phyloP scores from a whole-genome alignment of 1,140 invertebrate genomes.

The Venustaconcha ellipsiformis region DNA sequence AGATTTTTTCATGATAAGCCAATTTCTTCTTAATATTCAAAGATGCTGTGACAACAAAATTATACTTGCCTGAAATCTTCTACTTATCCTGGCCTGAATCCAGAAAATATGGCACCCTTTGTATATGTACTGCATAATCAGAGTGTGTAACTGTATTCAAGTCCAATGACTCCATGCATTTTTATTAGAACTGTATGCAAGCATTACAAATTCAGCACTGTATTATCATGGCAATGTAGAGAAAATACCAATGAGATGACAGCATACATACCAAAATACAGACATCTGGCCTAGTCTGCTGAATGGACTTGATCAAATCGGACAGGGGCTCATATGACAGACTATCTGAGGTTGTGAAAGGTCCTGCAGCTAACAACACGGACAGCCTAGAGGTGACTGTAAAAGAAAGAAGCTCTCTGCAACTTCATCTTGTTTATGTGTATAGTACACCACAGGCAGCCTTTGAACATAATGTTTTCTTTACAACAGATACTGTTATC shows the following conservation, averaged over 20 bases:
- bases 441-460: slow-evolving; percentile 1
- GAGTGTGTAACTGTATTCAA: no score
- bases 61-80: no score
- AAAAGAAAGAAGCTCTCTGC: slow-evolving; percentile 4
- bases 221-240: background rate
- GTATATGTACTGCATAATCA: background rate
- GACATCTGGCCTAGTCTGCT: slow-evolving; percentile 80
- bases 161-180: background rate
- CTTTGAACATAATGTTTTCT: no score
- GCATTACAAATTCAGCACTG: background rate
- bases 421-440: background rate
- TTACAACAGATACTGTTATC: no score
- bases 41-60: no score
- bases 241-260: background rate
- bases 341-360: slow-evolving; percentile 83
- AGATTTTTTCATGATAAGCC: no score
- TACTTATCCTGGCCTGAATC: no score
- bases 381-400: slow-evolving; percentile 70
- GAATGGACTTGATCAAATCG: slow-evolving; percentile 80
- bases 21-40: no score
- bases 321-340: slow-evolving; percentile 84
- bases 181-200: background rate
- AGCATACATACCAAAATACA: slow-evolving; percentile 74
- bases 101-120: no score
- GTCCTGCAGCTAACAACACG: slow-evolving; percentile 84